phyloP scores from a whole-genome alignment of 2,113 vertebrate species.

The Naja naja region DNA sequence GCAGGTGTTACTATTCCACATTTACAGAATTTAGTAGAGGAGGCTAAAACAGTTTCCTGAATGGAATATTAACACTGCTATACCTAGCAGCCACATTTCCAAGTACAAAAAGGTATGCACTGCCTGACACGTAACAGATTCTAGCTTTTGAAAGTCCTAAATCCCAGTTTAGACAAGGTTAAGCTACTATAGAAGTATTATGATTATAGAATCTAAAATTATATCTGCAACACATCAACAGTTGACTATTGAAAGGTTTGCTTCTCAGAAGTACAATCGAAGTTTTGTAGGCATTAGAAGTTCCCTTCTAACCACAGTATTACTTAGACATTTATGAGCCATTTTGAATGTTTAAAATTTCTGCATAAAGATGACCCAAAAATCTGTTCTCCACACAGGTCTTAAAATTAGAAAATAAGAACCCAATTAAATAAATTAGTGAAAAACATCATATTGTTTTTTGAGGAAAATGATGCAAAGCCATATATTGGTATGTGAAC shows the following conservation, averaged over 20 bases:
- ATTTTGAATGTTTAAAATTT: not conserved
- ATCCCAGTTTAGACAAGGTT: not conserved
- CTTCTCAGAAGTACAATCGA: not conserved
- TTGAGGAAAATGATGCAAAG: not conserved
- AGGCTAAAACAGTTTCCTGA: constrained; percentile 20
- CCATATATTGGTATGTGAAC: not conserved
- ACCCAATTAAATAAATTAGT: not conserved
- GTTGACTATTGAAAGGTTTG: not conserved
- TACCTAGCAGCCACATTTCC: constrained; percentile 2
- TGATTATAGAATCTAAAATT: not conserved
- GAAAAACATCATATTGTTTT: not conserved
- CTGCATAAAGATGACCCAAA: not conserved
- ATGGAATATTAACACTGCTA: constrained; percentile 2
- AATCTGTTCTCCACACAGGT: not conserved
- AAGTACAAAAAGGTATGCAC: not conserved
- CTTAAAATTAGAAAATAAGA: not conserved
- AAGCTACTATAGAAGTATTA: not conserved
- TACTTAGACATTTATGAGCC: not conserved
- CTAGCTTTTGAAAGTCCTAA: not conserved
- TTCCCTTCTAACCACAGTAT: not conserved
- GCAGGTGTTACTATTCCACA: constrained; percentile 25
- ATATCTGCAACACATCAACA: not conserved
- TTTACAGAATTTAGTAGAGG: not conserved
- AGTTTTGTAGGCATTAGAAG: not conserved
- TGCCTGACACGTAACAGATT: not conserved